These are phyloP conservation scores for Drosophila acutilabella DNA, from an alignment of 2,888 invertebrate genomes.

Conservation along the genomic window DNA sequence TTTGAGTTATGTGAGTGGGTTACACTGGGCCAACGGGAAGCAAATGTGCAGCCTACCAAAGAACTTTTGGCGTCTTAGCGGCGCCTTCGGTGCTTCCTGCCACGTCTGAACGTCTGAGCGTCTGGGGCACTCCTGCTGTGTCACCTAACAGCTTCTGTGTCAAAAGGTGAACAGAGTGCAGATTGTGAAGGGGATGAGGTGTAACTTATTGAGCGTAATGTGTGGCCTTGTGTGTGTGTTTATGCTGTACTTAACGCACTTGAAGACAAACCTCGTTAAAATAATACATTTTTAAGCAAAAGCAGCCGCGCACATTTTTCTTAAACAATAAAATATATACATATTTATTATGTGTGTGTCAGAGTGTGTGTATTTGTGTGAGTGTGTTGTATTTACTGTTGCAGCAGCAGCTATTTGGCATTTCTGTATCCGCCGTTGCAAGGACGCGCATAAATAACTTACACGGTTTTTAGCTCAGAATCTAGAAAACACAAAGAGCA, in stretches of 20 bases:
- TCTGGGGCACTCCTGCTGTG: constrained; percentile 27
- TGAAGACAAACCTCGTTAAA: constrained; percentile 30
- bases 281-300: constrained; percentile 39
- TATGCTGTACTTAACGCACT: constrained; percentile 49
- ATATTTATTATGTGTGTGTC: constrained; percentile 43
- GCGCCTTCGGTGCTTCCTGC: constrained; percentile 33
- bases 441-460: constrained; percentile 72
- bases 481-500: neutral
- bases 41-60: constrained; percentile 33
- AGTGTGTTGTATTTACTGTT: neutral
- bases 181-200: neutral
- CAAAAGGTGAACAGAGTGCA: neutral
- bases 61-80: constrained; percentile 15
- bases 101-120: constrained; percentile 5
- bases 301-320: constrained; percentile 42
- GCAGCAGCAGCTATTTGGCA: constrained; percentile 45
- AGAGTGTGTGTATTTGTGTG: neutral
- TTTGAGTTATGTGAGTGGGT: constrained; percentile 70
- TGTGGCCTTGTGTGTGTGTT: constrained; percentile 10
- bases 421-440: constrained; percentile 47
- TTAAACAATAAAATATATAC: constrained; percentile 35
- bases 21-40: constrained; percentile 12
- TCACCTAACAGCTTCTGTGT: constrained; percentile 11
- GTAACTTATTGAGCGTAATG: constrained; percentile 42
- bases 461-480: constrained; percentile 39